These are phyloP conservation scores for Rhogogaster chlorosoma DNA, from an alignment of 2,888 invertebrate species.

Conservation along the genomic window DNA sequence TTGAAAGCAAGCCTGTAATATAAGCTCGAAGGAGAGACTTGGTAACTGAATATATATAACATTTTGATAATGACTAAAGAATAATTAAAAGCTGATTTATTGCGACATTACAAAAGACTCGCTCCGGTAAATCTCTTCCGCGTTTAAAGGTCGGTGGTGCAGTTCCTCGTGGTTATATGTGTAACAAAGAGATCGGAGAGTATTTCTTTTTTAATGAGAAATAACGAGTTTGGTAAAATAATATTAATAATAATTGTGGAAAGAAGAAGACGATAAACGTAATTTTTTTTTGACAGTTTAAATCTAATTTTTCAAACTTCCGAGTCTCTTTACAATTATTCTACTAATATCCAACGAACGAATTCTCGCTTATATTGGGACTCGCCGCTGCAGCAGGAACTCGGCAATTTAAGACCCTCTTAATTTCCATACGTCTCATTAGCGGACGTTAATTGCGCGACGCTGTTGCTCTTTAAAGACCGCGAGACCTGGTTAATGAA, in stretches of 20 bases:
- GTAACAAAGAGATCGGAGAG: not conserved
- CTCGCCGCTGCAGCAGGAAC: not conserved
- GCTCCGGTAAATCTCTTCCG: not conserved
- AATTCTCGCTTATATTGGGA: not conserved
- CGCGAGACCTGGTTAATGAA: constrained; percentile 28
- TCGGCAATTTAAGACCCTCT: constrained; percentile 24
- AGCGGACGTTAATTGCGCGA: constrained; percentile 33
- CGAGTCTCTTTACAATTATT: not conserved
- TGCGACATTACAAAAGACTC: constrained; percentile 41
- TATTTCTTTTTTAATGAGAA: not conserved
- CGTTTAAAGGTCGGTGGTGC: constrained; percentile 1
- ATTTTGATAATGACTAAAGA: constrained; percentile 41
- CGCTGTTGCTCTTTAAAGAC: constrained; percentile 37
- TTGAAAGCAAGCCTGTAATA: constrained; percentile 8
- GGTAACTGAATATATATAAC: constrained; percentile 21
- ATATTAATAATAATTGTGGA: not conserved
- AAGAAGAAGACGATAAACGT: not conserved
- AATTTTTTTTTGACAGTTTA: no score
- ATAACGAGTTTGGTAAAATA: not conserved
- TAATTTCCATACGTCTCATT: constrained; percentile 42
- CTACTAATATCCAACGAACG: not conserved
- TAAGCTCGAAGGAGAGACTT: not conserved
- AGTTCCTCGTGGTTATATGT: not conserved
- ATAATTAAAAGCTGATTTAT: constrained; percentile 47
- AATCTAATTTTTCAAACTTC: no score